Base-by-base conservation (phyloP, 2,888 invertebrate species). In the Andrena bicolor region DNA sequence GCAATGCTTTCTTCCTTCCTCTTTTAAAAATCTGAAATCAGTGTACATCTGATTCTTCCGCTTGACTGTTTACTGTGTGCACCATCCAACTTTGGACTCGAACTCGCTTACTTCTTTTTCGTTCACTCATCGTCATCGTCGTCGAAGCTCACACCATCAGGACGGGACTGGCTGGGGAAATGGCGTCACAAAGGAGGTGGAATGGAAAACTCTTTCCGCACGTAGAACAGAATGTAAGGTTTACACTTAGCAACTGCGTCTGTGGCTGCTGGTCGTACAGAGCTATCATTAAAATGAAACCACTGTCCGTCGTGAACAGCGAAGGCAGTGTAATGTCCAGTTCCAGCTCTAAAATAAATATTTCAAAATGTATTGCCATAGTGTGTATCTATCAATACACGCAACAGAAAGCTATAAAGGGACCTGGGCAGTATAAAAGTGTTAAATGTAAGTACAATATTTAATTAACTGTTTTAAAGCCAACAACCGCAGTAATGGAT, bases 201-300 rank as follows among this genome's bases (percentile, higher is more conserved):
- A 90, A 93, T 93, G 79, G 93, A 93, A 85, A 93, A 93, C 85
- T 97, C 97, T 82, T 96, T 95, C 23, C 97, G 95, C 86, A 97
- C 96, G 95, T 97, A 98, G 95, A 98, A 97, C 88, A 98, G 95
- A 87, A 98, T 97, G 95, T 98, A 98, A 20, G 97, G 97, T 94
- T 97, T 97, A 94, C 97, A 97, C 88, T 96, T 95, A 23, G 96
- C 96, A 66, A 98, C 97, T 0, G 96, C 95, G 60, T 95, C 95
- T 26, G 95, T 95, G 88, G 96, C 96, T 63, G 96, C 95, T 28
- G 96, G 95, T 51, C 97, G 96, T n/a, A 98, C 97, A 0, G 96
- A 96, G 90, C 97, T 97, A 94, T 98, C 98, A 94, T 98, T 97
- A 95, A 97, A 98, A 94, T 97, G 97, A 94, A 97, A 97, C 98